These are phyloP conservation scores for Venustaconcha ellipsiformis DNA, from an alignment of 1,140 invertebrate genomes.

Conservation along the genomic window DNA sequence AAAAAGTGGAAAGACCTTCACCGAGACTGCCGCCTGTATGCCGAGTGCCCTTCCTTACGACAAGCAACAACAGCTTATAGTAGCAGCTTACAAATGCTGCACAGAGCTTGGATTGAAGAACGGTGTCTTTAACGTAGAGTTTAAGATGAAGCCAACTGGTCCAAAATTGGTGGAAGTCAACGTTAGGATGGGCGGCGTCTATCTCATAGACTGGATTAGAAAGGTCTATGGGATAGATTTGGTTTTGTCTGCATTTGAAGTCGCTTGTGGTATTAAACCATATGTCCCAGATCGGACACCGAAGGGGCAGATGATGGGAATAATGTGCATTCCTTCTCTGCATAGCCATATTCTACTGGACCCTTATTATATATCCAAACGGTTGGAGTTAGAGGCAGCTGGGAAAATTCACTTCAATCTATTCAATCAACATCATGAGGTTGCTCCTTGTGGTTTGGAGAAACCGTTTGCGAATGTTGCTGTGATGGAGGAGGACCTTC, in stretches of 20 bases:
- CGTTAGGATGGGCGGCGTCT: slow-evolving; percentile 52
- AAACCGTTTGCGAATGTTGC: slow-evolving; percentile 44
- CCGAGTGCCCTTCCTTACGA: slow-evolving; percentile 37
- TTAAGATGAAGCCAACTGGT: slow-evolving; percentile 46
- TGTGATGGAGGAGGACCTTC: slow-evolving; percentile 12
- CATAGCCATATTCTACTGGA: slow-evolving; percentile 29
- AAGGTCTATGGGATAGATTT: slow-evolving; percentile 42
- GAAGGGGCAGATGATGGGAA: slow-evolving; percentile 33
- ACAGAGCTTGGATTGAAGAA: slow-evolving; percentile 39
- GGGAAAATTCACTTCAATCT: slow-evolving; percentile 14
- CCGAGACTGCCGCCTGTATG: slow-evolving; percentile 38
- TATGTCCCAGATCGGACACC: slow-evolving; percentile 11
- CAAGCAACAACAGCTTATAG: slow-evolving; percentile 37
- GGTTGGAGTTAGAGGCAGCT: slow-evolving; percentile 7
- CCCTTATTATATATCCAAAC: background rate
- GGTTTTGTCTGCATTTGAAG: slow-evolving; percentile 36
- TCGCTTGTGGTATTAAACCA: slow-evolving; percentile 39
- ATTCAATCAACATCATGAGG: slow-evolving; percentile 18
- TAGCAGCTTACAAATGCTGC: slow-evolving; percentile 48
- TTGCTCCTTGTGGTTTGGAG: slow-evolving; percentile 11
- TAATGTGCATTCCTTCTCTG: slow-evolving; percentile 42
- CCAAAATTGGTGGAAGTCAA: slow-evolving; percentile 54
- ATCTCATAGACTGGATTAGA: slow-evolving; percentile 48
- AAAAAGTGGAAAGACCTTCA: slow-evolving; percentile 32
- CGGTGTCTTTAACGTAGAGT: slow-evolving; percentile 54